Base-by-base conservation (phyloP, 2,113 vertebrate species). In the Oncorhynchus kisutch region DNA sequence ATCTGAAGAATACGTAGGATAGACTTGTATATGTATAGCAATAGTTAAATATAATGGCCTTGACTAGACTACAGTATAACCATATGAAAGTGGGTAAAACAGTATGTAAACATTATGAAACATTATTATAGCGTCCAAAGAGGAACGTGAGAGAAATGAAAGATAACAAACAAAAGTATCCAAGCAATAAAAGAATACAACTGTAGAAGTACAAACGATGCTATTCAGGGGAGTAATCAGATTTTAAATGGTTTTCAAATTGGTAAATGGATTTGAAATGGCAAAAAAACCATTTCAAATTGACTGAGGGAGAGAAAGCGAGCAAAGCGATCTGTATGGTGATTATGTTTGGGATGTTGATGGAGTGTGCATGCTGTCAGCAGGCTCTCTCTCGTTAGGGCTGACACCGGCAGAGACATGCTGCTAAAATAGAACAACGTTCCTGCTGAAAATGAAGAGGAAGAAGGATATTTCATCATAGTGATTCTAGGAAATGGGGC, bases 301-400 rank as follows among this genome's bases (percentile, higher is more conserved):
- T 45, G 59, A 49, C 18, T 54, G 16, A 25, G 27, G 51, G 66
- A 54, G 75, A 64, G 73, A 74, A 59, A 71, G 45, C 59, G 64
- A 81, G 77, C 75, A 66, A 87, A 74, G 57, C 73, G 76, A 78
- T 88, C 82, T 59, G 51, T 66, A 75, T 29, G 79, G 77, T 71
- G 83, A 87, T 81, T 77, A 78, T 76, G 67, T 72, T 39, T 68
- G 57, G 76, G 75, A 60, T 54, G 34, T 71, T 83, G 84, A 90
- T 85, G 77, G 78, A 87, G 80, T 74, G 74, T 81, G 74, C 82
- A 80, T 90, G 88, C 80, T 69, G 69, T 75, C 70, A 76, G 69
- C 73, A 45, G 76, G 70, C 81, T 57, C 25, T 67, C 57, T 70
- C 81, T 89, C 83, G 88, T 91, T 85, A 92, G 72, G 72, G 62